Evolutionary conservation across 2,113 vertebrate species (phyloP).

Genomic region (Pelmatolapia mariae): DNA sequence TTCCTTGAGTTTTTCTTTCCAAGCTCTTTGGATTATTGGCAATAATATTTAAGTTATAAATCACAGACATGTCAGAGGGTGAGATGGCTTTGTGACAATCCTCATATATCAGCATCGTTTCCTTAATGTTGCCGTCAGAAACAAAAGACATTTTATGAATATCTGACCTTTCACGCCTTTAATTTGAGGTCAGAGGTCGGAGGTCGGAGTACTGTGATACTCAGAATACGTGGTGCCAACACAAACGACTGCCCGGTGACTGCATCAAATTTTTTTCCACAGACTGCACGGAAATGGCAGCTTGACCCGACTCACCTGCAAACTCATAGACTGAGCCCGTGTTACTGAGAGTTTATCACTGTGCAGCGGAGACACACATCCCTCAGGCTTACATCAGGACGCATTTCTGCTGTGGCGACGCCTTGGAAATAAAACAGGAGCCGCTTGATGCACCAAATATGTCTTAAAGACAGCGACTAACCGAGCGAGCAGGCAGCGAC

Average conservation of each 20-base stretch:
- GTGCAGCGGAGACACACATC: background rate
- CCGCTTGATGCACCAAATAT: background rate
- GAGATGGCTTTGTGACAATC: background rate
- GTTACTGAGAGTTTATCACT: background rate
- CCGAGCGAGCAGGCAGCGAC: background rate
- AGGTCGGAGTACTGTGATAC: background rate
- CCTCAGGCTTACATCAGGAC: background rate
- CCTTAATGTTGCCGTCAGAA: background rate
- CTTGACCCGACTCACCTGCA: background rate
- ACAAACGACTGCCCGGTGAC: background rate
- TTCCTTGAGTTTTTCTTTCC: background rate
- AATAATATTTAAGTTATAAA: background rate
- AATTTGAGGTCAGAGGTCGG: background rate
- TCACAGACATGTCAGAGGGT: background rate
- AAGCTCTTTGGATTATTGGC: background rate
- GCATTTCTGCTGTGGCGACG: background rate
- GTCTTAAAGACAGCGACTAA: background rate
- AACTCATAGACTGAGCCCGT: background rate
- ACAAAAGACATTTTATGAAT: background rate
- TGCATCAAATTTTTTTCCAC: background rate
- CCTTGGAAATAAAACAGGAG: background rate
- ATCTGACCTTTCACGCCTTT: background rate
- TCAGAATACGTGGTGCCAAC: background rate
- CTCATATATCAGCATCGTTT: background rate
- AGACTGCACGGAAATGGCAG: background rate